phyloP scores from a whole-genome alignment of 2,797 vertebrate genomes.

The Channa striata region DNA sequence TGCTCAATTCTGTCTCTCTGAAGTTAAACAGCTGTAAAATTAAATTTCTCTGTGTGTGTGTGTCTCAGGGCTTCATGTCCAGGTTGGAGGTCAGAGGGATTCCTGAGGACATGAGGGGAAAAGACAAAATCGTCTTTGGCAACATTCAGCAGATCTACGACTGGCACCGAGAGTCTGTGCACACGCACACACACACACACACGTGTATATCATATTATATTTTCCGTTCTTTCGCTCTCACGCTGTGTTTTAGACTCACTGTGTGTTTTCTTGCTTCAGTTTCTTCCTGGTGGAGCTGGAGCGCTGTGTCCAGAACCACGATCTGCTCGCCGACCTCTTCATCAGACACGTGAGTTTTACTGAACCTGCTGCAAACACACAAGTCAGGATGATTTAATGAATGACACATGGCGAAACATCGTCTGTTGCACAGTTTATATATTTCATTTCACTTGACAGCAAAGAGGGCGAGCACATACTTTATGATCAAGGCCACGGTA shows the following conservation, averaged over 20 bases:
- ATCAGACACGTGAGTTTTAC: constrained; percentile 93
- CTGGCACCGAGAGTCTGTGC: constrained; percentile 96
- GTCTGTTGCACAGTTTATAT: too few species aligned
- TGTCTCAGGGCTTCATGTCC: constrained; percentile 93
- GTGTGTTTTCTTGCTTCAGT: constrained; percentile 70
- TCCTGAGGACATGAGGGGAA: constrained; percentile 96
- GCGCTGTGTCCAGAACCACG: constrained; percentile 93
- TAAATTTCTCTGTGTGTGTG: constrained; percentile 1
- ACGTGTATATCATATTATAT: not conserved
- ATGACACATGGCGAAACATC: too few species aligned
- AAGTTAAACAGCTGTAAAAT: too few species aligned
- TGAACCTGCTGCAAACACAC: not conserved
- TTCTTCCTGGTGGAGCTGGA: constrained; percentile 97
- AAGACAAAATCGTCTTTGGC: constrained; percentile 98
- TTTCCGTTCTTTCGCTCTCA: not conserved
- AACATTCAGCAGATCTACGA: constrained; percentile 99
- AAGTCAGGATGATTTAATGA: too few species aligned
- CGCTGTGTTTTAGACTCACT: not conserved
- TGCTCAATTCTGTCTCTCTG: too few species aligned
- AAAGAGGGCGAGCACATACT: too few species aligned
- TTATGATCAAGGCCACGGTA: too few species aligned
- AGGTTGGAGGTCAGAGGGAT: constrained; percentile 93
- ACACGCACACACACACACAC: not conserved
- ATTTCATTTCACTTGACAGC: too few species aligned
- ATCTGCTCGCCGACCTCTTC: constrained; percentile 94